phyloP scores from a whole-genome alignment of 92 coral and sea anemone species.

The Palythoa grandis region DNA sequence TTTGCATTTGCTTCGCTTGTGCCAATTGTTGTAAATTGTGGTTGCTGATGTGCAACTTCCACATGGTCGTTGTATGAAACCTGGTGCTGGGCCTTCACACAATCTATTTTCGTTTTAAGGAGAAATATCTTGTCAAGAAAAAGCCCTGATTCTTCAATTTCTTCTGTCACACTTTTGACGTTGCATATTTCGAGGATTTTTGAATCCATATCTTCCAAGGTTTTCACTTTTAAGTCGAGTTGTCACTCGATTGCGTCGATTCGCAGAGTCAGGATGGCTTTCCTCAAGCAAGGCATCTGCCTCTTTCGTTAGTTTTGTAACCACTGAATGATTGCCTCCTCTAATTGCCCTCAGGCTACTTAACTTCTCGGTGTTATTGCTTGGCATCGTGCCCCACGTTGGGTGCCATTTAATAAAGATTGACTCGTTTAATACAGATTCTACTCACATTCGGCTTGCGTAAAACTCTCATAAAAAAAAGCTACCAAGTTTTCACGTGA shows the following conservation, averaged over 20 bases:
- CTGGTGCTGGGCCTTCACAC: too few species aligned
- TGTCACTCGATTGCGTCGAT: slow-evolving; percentile 14
- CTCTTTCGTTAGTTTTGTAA: slow-evolving; percentile 43
- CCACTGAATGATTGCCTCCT: slow-evolving; percentile 47
- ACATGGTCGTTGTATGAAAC: too few species aligned
- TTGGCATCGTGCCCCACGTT: background rate
- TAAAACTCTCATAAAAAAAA: too few species aligned
- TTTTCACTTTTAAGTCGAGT: slow-evolving; percentile 26
- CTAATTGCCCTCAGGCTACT: slow-evolving; percentile 41
- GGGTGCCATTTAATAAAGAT: slow-evolving; percentile 10
- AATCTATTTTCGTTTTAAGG: background rate
- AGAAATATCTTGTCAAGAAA: background rate
- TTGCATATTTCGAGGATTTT: slow-evolving; percentile 40
- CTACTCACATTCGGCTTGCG: too few species aligned
- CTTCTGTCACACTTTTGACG: background rate
- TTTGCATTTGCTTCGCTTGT: too few species aligned
- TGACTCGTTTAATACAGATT: background rate
- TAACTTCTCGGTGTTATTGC: slow-evolving; percentile 32
- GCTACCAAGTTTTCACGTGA: too few species aligned
- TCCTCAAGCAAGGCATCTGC: slow-evolving; percentile 36
- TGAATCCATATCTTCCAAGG: slow-evolving; percentile 26
- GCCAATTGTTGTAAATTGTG: too few species aligned
- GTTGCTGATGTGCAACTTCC: too few species aligned
- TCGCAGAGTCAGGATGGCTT: background rate
- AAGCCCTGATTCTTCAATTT: background rate